Evolutionary conservation across 2,797 vertebrate genomes (phyloP), one percentile per base, ranked within the genome.

Genomic region (Artibeus jamaicensis): DNA sequence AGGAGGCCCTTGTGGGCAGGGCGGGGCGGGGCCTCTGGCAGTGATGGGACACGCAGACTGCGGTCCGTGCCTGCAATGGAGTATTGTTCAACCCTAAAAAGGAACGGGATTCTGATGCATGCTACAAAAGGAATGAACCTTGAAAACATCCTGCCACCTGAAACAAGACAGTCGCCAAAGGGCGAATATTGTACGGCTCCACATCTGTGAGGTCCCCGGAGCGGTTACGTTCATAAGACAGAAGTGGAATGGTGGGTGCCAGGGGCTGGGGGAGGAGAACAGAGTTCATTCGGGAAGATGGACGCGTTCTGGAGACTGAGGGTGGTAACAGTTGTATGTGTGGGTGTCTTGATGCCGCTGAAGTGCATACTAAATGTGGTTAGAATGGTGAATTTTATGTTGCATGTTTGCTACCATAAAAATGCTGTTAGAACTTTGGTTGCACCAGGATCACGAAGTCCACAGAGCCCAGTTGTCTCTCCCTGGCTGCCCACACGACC

Each of bases 51-150:
- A 50, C 39, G 48, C 42, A 79, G 9, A 62, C 39, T 26, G 10
- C 42, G n/a, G n/a, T 34, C 19, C 22, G n/a, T 42, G 39, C 4
- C 11, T 0, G 16, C 10, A 11, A 10, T 55, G 65, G 79, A 76
- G 74, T 79, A 84, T 34, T 65, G 79, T 57, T 67, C 83, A 78
- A 29, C 65, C 62, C 79, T 86, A n/a, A 92, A 91, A 82, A 34
- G 57, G 57, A 84, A 71, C 42, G 84, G 65, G 39, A 67, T 87
- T 86, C 87, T 46, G 68, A 85, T 37, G 48, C 65, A 57, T 68
- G 48, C 68, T 65, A 22, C 48, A 70, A 9, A 39, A 42, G 22
- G 6, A 57, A 67, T 5, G n/a, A 76, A 53, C 32, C 44, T 59
- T 1, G 21, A 67, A 50, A 57, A 82, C 62, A 16, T n/a, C 68